These are phyloP conservation scores for Monoplex corrugatus DNA, from an alignment of 2,888 invertebrate species.

Conservation along the genomic window DNA sequence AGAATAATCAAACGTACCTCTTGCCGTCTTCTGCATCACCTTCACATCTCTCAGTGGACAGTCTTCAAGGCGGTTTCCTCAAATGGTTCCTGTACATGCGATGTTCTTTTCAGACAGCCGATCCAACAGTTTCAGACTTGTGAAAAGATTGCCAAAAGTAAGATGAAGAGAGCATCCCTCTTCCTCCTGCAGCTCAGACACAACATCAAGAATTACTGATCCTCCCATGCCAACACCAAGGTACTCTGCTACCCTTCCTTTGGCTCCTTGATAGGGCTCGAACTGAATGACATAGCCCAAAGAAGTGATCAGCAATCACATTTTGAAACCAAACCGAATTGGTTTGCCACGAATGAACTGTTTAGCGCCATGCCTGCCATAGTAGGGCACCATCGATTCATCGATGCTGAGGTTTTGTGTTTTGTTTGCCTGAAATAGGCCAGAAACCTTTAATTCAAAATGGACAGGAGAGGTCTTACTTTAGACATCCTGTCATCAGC, in stretches of 20 bases:
- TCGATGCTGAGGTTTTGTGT: slow-evolving; percentile 63
- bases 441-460: too few species aligned
- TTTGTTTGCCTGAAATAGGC: not conserved
- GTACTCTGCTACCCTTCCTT: not conserved
- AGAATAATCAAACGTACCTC: not conserved
- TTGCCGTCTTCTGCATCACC: slow-evolving; percentile 19
- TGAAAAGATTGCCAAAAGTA: not conserved
- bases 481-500: slow-evolving; percentile 53
- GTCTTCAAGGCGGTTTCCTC: not conserved
- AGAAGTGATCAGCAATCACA: not conserved
- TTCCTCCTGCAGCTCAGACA: slow-evolving; percentile 7
- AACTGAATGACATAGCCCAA: not conserved
- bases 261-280: not conserved
- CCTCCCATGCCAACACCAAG: not conserved
- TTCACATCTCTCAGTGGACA: not conserved
- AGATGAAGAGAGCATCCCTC: not conserved
- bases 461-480: slow-evolving; percentile 54
- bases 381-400: slow-evolving; percentile 58
- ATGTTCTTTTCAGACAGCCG: not conserved
- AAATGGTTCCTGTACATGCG: not conserved
- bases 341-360: not conserved
- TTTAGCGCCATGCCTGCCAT: not conserved
- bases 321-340: not conserved
- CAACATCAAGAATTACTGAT: not conserved
- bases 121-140: not conserved